These are phyloP conservation scores for Tamias sibiricus DNA, from an alignment of 2,113 vertebrate species.

Conservation along the genomic window DNA sequence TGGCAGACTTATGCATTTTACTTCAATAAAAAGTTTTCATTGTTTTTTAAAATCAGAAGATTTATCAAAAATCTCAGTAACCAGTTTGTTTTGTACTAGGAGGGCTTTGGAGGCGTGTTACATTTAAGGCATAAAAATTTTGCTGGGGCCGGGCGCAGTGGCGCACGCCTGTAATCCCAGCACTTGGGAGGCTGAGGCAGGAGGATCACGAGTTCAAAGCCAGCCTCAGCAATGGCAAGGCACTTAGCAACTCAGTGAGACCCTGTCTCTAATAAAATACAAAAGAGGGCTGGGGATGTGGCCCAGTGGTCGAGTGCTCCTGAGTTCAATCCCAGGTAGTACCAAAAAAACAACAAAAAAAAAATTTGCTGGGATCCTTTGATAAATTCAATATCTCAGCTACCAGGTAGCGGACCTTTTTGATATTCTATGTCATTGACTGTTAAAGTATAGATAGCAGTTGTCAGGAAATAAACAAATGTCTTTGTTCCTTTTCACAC, in stretches of 20 bases:
- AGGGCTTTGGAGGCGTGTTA: background rate
- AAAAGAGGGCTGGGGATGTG: too few species aligned
- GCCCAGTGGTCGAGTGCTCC: too few species aligned
- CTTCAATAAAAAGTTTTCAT: background rate
- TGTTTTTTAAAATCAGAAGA: background rate
- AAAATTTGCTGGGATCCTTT: background rate
- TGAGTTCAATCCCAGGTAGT: too few species aligned
- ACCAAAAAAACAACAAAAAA: too few species aligned
- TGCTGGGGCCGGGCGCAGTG: too few species aligned
- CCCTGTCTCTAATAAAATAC: too few species aligned
- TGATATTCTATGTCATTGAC: background rate
- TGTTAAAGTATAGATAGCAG: background rate
- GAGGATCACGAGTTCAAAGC: too few species aligned
- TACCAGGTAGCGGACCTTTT: background rate
- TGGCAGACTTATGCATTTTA: background rate
- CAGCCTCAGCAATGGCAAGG: too few species aligned
- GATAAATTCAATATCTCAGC: background rate
- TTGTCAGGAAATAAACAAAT: background rate
- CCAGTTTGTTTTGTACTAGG: background rate
- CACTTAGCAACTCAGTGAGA: too few species aligned
- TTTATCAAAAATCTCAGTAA: background rate
- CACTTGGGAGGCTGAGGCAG: too few species aligned
- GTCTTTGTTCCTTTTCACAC: constrained; percentile 5
- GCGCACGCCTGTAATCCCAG: too few species aligned
- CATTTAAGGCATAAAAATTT: background rate